Conservation (phyloP, 2,888 invertebrate genomes). For the Caradrina clavipalpis region DNA sequence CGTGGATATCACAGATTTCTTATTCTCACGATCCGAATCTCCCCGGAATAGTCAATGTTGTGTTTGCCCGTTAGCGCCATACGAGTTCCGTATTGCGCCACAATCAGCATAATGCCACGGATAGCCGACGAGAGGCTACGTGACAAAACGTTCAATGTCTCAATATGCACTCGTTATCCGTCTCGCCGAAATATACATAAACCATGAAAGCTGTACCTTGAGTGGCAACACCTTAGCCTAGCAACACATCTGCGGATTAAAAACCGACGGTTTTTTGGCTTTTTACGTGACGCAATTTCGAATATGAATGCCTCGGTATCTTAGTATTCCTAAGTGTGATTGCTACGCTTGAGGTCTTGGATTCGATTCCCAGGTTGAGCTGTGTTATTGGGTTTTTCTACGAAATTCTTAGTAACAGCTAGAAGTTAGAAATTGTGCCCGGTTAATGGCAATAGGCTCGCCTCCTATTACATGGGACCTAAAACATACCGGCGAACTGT, state of each 20-base stretch:
- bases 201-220: slow-evolving; percentile 23
- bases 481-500: too few relatives aligned
- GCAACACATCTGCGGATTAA: not conserved
- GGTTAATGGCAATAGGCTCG: too few relatives aligned
- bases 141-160: slow-evolving; percentile 77
- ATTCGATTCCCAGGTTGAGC: too few relatives aligned
- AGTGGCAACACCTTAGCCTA: slow-evolving; percentile 5
- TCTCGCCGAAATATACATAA: slow-evolving; percentile 44
- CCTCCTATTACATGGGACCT: too few relatives aligned
- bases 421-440: too few relatives aligned
- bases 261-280: not conserved
- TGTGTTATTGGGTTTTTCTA: too few relatives aligned
- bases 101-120: slow-evolving; percentile 82
- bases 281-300: too few relatives aligned
- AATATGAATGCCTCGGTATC: too few relatives aligned
- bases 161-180: slow-evolving; percentile 75
- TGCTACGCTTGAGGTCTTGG: too few relatives aligned
- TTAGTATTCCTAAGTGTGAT: too few relatives aligned
- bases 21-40: slow-evolving; percentile 22
- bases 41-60: slow-evolving; percentile 10
- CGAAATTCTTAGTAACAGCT: too few relatives aligned
- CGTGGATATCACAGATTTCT: not conserved
- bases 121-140: slow-evolving; percentile 78
- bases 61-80: slow-evolving; percentile 59
- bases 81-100: slow-evolving; percentile 70